A percentile compares a stretch with the other conserved stretches of the same genome.
phyloP scores from a whole-genome alignment of 2,113 vertebrate species.

The Apteryx mantelli region DNA sequence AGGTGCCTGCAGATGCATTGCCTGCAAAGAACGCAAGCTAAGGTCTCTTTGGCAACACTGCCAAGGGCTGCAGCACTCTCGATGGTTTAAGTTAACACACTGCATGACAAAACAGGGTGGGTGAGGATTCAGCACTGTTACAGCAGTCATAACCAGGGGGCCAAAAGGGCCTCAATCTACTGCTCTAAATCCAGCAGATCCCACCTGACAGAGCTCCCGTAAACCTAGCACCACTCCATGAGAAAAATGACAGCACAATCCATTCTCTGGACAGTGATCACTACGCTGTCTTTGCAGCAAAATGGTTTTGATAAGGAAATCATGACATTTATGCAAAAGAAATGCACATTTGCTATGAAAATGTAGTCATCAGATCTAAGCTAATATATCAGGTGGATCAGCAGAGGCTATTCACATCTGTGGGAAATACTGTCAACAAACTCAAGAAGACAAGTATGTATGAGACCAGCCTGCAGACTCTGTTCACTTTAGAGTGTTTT shows the following conservation, averaged over 20 bases:
- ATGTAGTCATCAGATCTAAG: neutral
- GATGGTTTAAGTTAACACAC: neutral
- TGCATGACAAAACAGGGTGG: neutral
- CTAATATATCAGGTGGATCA: neutral
- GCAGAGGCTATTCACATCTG: neutral
- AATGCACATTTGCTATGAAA: neutral
- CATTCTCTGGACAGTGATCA: neutral
- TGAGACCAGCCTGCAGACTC: neutral
- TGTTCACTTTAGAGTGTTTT: neutral
- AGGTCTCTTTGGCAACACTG: neutral
- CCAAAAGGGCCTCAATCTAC: neutral
- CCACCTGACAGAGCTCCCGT: neutral
- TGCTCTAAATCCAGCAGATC: neutral
- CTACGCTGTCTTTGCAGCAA: neutral
- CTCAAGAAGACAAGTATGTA: neutral
- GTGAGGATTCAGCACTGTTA: neutral
- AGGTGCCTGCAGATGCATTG: neutral
- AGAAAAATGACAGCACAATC: neutral
- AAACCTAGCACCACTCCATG: rapidly evolving
- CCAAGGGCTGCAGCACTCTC: neutral
- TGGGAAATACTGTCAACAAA: neutral
- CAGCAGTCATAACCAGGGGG: neutral
- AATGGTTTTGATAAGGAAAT: neutral
- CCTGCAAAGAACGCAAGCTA: neutral
- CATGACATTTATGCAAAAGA: neutral